Evolutionary conservation across 2,888 invertebrate genomes (phyloP).

Genomic region (Eilema griseolum): DNA sequence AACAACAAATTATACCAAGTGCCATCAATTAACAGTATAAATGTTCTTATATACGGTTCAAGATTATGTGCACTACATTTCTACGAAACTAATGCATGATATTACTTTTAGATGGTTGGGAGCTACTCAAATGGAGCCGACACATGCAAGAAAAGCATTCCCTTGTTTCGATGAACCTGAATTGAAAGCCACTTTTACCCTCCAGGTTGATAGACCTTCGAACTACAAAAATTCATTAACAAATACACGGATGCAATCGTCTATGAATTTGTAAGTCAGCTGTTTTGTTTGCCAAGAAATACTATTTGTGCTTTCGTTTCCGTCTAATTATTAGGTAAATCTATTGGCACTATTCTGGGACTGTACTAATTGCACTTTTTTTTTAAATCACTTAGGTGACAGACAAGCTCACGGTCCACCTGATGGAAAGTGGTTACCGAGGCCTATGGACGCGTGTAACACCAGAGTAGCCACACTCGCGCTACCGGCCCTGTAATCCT

Average conservation of each 20-base stretch:
- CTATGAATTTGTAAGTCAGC: constrained; percentile 67
- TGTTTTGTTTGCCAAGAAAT: neutral
- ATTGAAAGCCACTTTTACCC: constrained; percentile 81
- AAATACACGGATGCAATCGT: constrained; percentile 68
- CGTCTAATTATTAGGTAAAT: neutral
- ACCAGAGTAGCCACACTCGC: too few species aligned
- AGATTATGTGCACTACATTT: too few species aligned
- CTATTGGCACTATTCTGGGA: neutral
- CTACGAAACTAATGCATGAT: neutral
- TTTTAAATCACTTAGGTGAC: too few species aligned
- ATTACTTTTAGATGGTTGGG: constrained; percentile 86
- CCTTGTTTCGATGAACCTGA: constrained; percentile 91
- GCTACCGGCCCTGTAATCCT: too few species aligned
- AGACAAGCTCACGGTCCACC: too few species aligned
- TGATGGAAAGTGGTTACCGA: too few species aligned
- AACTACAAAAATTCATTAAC: constrained; percentile 67
- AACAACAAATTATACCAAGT: too few species aligned
- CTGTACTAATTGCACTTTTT: too few species aligned
- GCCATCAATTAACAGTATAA: too few species aligned
- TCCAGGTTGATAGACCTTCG: constrained; percentile 76
- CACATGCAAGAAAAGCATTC: constrained; percentile 91
- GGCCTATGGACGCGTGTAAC: too few species aligned
- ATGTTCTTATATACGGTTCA: too few species aligned
- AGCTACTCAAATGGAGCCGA: constrained; percentile 90
- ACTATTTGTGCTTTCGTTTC: neutral